Evolutionary conservation across 2,113 vertebrate genomes (phyloP).

Genomic region (Ammodytes marinus): DNA sequence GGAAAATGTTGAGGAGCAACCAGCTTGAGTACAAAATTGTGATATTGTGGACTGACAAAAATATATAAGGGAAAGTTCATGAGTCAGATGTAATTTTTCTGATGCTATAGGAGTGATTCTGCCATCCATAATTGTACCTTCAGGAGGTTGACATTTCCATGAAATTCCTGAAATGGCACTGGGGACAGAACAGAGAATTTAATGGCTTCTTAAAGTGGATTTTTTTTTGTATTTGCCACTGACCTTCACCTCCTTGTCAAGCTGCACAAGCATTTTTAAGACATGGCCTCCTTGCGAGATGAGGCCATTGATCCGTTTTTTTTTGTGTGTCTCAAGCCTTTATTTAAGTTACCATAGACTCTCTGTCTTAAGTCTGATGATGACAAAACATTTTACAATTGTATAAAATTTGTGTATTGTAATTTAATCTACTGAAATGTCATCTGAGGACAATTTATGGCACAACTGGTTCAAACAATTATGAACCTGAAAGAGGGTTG

Average conservation of each 20-base stretch:
- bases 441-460: neutral
- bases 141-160: neutral
- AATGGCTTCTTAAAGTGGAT: neutral
- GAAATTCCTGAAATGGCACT: neutral
- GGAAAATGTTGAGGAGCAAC: slow-evolving; percentile 18
- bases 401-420: neutral
- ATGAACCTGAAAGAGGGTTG: neutral
- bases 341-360: neutral
- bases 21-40: neutral
- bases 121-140: neutral
- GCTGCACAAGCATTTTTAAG: neutral
- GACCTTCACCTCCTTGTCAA: neutral
- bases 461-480: slow-evolving; percentile 22
- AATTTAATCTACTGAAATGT: slow-evolving; percentile 18
- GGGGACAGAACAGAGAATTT: neutral
- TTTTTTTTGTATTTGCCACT: neutral
- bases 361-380: neutral
- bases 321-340: neutral
- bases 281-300: no score
- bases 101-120: neutral
- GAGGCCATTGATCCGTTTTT: neutral
- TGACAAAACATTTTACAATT: neutral
- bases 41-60: neutral
- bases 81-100: neutral
- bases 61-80: neutral